A percentile compares a stretch with the other conserved stretches of the same genome.
Evolutionary conservation across 2,888 invertebrate species (phyloP).

Genomic region (Drosophila barbarae): DNA sequence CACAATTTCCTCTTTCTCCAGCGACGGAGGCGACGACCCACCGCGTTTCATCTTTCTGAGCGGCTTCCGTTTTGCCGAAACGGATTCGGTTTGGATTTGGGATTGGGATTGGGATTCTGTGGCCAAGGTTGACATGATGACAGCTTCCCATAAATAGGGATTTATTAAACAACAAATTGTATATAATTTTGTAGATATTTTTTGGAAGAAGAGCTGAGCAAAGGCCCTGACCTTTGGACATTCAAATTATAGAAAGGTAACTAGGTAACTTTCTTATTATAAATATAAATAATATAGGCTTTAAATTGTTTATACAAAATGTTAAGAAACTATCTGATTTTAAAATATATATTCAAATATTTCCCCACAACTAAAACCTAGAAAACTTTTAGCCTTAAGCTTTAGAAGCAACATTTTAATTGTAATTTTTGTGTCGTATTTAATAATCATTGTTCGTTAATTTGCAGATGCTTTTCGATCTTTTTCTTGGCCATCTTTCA

Average conservation of each 20-base stretch:
- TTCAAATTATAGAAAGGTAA: no score
- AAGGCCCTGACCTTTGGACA: background rate
- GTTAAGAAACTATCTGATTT: no score
- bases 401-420: background rate
- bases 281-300: no score
- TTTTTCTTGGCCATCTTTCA: constrained; percentile 47
- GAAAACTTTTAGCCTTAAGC: background rate
- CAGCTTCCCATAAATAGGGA: constrained; percentile 11
- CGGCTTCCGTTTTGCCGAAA: constrained; percentile 60
- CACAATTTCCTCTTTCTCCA: constrained; percentile 40
- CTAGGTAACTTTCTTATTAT: no score
- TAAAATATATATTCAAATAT: background rate
- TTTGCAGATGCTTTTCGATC: background rate
- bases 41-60: constrained; percentile 57
- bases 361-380: background rate
- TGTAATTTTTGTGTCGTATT: background rate
- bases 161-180: constrained; percentile 11
- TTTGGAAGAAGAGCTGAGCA: background rate
- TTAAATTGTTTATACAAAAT: no score
- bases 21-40: constrained; percentile 3
- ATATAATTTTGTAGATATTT: background rate
- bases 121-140: constrained; percentile 12
- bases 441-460: constrained; percentile 15
- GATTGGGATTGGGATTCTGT: background rate
- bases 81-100: constrained; percentile 18